Conservation (phyloP, 2,888 invertebrate genomes). For the Habroteleia sp. region DNA sequence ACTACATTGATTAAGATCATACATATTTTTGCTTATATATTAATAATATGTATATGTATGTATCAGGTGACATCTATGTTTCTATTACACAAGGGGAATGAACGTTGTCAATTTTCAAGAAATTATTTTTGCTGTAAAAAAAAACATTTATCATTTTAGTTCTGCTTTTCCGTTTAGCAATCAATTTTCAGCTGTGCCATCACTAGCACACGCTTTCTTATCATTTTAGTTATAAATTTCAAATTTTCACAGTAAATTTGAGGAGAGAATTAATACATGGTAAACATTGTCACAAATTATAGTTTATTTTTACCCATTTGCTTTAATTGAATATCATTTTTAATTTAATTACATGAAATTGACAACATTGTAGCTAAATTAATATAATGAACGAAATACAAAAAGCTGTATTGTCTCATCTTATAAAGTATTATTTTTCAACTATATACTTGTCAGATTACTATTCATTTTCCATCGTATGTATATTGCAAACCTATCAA, state of each 20-base stretch:
- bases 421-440: slow-evolving; percentile 72
- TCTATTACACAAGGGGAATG: slow-evolving; percentile 6
- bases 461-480: slow-evolving; percentile 39
- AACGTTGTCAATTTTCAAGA: slow-evolving; percentile 12
- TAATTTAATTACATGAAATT: too few species aligned
- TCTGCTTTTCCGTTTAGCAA: too few species aligned
- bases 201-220: too few species aligned
- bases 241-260: too few species aligned
- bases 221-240: too few species aligned
- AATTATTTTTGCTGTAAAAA: too few species aligned
- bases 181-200: too few species aligned
- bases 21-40: slow-evolving; percentile 3
- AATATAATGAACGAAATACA: slow-evolving; percentile 27
- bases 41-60: slow-evolving; percentile 6
- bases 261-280: too few species aligned
- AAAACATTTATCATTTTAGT: too few species aligned
- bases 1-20: slow-evolving; percentile 28
- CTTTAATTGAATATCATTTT: too few species aligned
- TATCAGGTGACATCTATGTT: slow-evolving; percentile 17
- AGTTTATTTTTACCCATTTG: too few species aligned
- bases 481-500: slow-evolving; percentile 17
- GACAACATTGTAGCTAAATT: slow-evolving; percentile 21
- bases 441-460: slow-evolving; percentile 33
- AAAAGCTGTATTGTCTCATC: slow-evolving; percentile 77
- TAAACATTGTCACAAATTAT: too few species aligned